Base-by-base conservation (phyloP, 2,113 vertebrate genomes). In the Oryzias curvinotus region DNA sequence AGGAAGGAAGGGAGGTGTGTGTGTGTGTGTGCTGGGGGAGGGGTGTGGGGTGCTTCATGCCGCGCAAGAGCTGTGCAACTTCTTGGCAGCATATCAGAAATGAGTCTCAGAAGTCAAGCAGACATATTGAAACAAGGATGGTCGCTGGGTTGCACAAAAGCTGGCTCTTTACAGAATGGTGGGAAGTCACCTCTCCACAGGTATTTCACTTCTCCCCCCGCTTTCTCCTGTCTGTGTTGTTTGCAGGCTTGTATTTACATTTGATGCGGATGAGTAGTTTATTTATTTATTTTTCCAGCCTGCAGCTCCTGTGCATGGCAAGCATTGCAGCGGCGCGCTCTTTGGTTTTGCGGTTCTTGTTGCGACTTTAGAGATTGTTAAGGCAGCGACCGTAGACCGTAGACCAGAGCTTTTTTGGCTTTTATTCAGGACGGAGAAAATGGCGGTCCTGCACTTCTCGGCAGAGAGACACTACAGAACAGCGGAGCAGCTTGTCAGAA, bases 361-460 rank as follows among this genome's bases (percentile, higher is more conserved):
- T 48, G 26, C 2, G 44, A 75, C 65, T 65, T 36, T 62, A 25
- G 67, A 70, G 44, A 68, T 48, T 65, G 41, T 72, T 41, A 44
- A 72, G 65, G 47, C 70, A 68, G 67, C 42, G 5, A 51, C 45
- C 17, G 52, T 65, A 52, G 82, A 86, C 57, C 44, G 81, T 55
- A 82, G 87, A 90, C 90, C 87, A 77, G 63, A 88, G 92, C 86
- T 8, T 10, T 62, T 90, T 92, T 95, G 92, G 93, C 94, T 91
- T 68, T 70, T 21, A 80, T 92, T 94, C 92, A 94, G 90, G 73
- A 88, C 87, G 91, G 92, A 93, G 92, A 95, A 96, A 94, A 96
- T 98, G 95, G 96, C 94, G 91, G 94, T 93, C 87, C 89, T 73
- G 87, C 87, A 90, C 91, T 92, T 85, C 68, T 87, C 77, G 87